Evolutionary conservation across 2,888 invertebrate species (phyloP), one percentile per base, ranked within the genome.

Genomic region (Caenorhabditis becei): DNA sequence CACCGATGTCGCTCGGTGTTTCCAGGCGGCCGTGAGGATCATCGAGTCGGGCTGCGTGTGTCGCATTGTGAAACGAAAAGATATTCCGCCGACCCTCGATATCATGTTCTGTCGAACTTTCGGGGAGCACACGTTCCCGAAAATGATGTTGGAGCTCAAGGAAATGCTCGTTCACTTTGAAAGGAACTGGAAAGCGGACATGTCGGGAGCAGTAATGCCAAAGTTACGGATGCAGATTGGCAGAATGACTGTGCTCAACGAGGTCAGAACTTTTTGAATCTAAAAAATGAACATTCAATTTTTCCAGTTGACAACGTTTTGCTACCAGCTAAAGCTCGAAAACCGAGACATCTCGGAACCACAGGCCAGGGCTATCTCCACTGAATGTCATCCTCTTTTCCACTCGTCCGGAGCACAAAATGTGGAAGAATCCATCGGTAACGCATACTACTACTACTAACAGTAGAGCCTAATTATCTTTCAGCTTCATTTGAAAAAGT

Each of bases 11-110:
- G 49, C 8, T 7, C n/a, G 4, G 3, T 58, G 58, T 49, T 49
- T 49, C 47, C 18, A 20, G 5, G 67, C 67, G 3, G 56, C 54
- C 3, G 18, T 54, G 1, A 32, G 23, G 14, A 18, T 67, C 1
- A 1, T 69, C 1, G 10, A 32, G 11, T 44, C 18, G 3, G 28
- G 54, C 1, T 58, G 32, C 23, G 58, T 54, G 7, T 35, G 24
- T 0, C 58, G 59, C 14, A 0, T 58, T 0, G 32, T 47, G 14
- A 49, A 28, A 23, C 20, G 62, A 18, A 71, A 71, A 10, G 24
- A 62, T n/a, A 47, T 71, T 41, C 71, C 62, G 11, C 62, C 62
- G 53, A 44, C 11, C 5, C 0, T 71, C 5, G 62, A 62, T 10
- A 0, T 7, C 16, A 18, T 71, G n/a, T 20, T 56, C 11, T 3